Base-by-base conservation (phyloP, 1,140 invertebrate species). In the Drosophila punjabiensis region DNA sequence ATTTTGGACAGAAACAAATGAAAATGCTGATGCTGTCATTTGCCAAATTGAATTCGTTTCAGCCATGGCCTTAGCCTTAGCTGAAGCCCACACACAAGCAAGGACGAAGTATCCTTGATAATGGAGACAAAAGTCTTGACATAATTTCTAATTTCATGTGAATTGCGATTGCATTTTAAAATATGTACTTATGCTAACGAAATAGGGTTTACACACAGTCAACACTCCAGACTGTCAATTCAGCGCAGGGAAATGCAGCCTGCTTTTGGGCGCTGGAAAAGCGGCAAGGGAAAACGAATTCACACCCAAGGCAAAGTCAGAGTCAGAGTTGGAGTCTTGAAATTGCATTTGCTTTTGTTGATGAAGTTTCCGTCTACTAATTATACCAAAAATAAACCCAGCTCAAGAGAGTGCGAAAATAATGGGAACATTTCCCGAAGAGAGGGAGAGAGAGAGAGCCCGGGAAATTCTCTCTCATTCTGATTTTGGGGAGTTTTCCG, bases 21-120 rank as follows among this genome's bases (percentile, higher is more conserved):
- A 70, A 85, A 71, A 74, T 79, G 52, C 65, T 89, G 81, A 89
- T 85, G 79, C 78, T 67, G 85, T 79, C 81, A 89, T 89, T 89
- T 76, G 58, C 48, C 60, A 84, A 89, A 84, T 84, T 89, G 79
- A 85, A 79, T 84, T 79, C 79, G 58, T 70, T 63, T 45, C 61
- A 79, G 77, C 52, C 60, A 32, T 32, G 35, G 60, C 33, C 9
- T 45, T 58, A 79, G 77, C 52, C 60, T 32, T 32, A 41, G 60
- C 33, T 9, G 20, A 48, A 48, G 28, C 60, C 35, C 33, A 64
- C 55, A 52, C 45, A 55, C 50, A 63, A 35, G 47, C 50, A 63
- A 35, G 47, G 32, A 32, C 32, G 50, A 20, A 30, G 3, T 39
- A 33, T 18, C 11, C 20, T 5, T 20, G 35, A 28, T 81, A 81